A percentile compares a stretch with the other conserved stretches of the same genome.
phyloP scores from a whole-genome alignment of 2,888 invertebrate genomes.

The Heliconius hortense region DNA sequence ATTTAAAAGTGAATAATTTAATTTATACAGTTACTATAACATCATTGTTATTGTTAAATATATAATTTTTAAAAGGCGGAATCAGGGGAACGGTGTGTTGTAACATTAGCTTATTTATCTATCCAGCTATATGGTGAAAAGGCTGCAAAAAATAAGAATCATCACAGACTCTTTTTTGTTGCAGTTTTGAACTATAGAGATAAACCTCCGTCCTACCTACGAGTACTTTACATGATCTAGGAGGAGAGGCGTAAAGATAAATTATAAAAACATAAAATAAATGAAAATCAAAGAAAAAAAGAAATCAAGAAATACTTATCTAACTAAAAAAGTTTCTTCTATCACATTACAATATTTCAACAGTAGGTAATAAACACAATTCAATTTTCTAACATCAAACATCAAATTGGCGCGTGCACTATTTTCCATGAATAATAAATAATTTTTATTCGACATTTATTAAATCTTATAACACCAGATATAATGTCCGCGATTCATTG shows the following conservation, averaged over 20 bases:
- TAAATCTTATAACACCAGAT: constrained; percentile 55
- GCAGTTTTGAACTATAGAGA: neutral
- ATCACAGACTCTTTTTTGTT: neutral
- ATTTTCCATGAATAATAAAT: constrained; percentile 11
- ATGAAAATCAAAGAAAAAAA: neutral
- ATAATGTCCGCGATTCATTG: constrained; percentile 62
- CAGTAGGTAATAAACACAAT: neutral
- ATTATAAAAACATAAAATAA: neutral
- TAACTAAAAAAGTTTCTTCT: no score
- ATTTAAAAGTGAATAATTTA: neutral
- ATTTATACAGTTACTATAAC: neutral
- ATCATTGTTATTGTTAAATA: neutral
- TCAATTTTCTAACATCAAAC: neutral
- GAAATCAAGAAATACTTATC: neutral
- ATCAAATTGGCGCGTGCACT: neutral
- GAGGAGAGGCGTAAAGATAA: neutral
- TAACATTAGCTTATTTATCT: neutral
- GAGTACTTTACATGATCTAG: no score
- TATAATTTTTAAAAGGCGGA: neutral
- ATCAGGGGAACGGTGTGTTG: neutral
- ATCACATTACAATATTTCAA: neutral
- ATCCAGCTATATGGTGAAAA: neutral
- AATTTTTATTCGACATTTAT: constrained; percentile 22
- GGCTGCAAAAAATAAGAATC: neutral
- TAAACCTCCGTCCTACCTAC: no score